phyloP scores from a whole-genome alignment of 2,888 invertebrate species.

The Pammene fasciana region DNA sequence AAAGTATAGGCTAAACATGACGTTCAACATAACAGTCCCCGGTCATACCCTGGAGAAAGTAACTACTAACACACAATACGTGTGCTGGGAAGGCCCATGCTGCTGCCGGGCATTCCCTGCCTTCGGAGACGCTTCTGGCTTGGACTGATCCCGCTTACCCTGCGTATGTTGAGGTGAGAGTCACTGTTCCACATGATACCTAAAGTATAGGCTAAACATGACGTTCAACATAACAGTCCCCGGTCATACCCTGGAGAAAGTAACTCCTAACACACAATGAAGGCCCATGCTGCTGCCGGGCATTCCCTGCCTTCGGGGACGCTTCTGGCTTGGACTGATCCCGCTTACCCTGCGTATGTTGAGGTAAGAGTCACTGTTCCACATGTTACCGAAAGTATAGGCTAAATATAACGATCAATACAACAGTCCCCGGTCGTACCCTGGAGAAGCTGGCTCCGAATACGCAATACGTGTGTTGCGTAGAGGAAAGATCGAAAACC shows the following conservation, averaged over 20 bases:
- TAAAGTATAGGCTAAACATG: neutral
- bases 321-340: constrained; percentile 93
- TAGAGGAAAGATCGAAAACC: constrained; percentile 84
- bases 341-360: constrained; percentile 85
- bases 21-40: too few species aligned
- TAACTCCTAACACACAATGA: constrained; percentile 89
- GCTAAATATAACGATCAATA: neutral
- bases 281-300: constrained; percentile 86
- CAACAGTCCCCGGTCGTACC: too few species aligned
- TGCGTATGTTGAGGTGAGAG: constrained; percentile 90
- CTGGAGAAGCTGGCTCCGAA: constrained; percentile 79
- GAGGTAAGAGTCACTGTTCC: constrained; percentile 26
- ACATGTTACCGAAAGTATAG: neutral
- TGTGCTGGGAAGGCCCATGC: constrained; percentile 88
- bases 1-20: neutral
- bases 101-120: constrained; percentile 87
- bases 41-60: too few species aligned
- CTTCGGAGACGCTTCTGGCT: constrained; percentile 91
- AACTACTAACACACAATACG: constrained; percentile 90
- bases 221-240: too few species aligned
- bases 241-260: too few species aligned
- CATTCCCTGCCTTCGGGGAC: constrained; percentile 91
- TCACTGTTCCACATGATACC: neutral
- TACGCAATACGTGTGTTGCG: constrained; percentile 91
- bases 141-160: constrained; percentile 95